Conservation (phyloP, 1,140 invertebrate genomes). For the Schlechtendalia chinensis region DNA sequence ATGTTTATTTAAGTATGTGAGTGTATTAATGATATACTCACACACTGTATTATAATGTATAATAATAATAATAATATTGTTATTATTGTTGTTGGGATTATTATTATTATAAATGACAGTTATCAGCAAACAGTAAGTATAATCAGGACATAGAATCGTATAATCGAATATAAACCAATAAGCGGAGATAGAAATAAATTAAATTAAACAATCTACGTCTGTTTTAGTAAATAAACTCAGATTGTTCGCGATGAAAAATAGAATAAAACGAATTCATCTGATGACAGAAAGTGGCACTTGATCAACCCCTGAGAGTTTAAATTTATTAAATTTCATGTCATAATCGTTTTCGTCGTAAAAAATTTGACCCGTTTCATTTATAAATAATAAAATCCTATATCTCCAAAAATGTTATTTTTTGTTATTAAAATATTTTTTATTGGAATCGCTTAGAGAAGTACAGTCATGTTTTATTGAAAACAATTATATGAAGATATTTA, state of each 20-base stretch:
- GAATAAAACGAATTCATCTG: neutral
- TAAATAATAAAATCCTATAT: no score
- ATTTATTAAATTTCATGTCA: neutral
- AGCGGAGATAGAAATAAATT: neutral
- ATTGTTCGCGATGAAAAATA: neutral
- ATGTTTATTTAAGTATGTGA: neutral
- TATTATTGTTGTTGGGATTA: no score
- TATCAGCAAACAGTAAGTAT: neutral
- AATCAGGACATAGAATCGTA: neutral
- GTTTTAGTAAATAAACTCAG: neutral
- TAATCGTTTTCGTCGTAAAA: neutral
- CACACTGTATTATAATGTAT: no score
- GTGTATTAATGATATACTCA: no score
- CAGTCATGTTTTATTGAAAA: no score
- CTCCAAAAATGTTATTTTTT: no score
- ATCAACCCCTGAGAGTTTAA: neutral
- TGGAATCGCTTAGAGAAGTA: no score
- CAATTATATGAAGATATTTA: no score
- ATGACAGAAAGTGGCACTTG: neutral
- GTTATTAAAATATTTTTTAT: no score
- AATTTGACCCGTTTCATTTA: no score
- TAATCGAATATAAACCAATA: slow-evolving; percentile 10
- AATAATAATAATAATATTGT: no score
- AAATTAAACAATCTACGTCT: neutral
- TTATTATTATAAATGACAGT: neutral